Evolutionary conservation across 2,888 invertebrate species (phyloP).

Genomic region (Amaurobius ferox): DNA sequence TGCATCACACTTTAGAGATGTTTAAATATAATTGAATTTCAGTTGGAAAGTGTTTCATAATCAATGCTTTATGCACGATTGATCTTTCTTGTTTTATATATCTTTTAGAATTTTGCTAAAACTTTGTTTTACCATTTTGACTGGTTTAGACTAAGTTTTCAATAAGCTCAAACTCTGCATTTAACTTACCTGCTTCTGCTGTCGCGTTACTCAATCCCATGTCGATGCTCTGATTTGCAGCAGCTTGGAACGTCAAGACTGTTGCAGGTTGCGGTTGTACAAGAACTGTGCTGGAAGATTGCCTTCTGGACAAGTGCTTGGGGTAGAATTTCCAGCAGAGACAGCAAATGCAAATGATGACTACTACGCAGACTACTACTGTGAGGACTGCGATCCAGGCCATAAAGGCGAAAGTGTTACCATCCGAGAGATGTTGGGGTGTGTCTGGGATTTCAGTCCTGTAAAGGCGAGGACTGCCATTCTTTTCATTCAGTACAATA

Average conservation of each 20-base stretch:
- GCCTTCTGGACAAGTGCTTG: neutral
- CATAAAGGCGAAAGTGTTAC: neutral
- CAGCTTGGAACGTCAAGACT: neutral
- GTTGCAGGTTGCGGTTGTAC: neutral
- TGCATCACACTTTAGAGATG: too few relatives aligned
- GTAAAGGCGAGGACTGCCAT: neutral
- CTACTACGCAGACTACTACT: neutral
- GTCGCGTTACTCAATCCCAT: too few relatives aligned
- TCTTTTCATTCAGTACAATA: neutral
- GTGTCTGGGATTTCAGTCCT: neutral
- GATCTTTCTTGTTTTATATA: too few relatives aligned
- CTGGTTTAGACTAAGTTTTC: too few relatives aligned
- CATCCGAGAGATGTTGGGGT: neutral
- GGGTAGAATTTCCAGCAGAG: neutral
- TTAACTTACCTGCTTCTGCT: too few relatives aligned
- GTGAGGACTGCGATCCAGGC: neutral
- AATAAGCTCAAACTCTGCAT: too few relatives aligned
- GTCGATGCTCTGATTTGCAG: too few relatives aligned
- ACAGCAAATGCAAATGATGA: slow-evolving; percentile 4
- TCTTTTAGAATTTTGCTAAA: too few relatives aligned
- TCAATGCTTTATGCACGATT: too few relatives aligned
- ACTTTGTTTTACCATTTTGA: too few relatives aligned
- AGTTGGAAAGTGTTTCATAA: too few relatives aligned
- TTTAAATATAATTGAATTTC: too few relatives aligned
- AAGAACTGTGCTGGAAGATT: neutral